Evolutionary conservation across 2,797 vertebrate species (phyloP).

Genomic region (Kryptopterus vitreolus): DNA sequence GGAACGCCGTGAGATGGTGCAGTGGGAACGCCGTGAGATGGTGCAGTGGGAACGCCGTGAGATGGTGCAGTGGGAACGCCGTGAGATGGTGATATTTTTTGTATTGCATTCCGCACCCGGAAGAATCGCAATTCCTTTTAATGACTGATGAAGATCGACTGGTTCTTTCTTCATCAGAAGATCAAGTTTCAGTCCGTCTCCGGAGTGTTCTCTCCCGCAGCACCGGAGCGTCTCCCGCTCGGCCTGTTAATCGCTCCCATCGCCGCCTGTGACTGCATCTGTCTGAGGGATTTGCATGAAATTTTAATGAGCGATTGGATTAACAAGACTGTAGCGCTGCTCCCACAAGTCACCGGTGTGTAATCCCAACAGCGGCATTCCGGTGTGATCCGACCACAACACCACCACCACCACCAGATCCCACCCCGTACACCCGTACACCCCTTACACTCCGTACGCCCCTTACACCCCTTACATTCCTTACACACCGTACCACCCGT

Average conservation of each 20-base stretch:
- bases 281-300: constrained; percentile 64
- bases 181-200: constrained; percentile 42
- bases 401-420: constrained; percentile 29
- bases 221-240: constrained; percentile 28
- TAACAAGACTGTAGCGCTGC: constrained; percentile 61
- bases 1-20: too few relatives aligned
- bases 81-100: constrained; percentile 14
- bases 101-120: constrained; percentile 35
- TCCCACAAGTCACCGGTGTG: constrained; percentile 66
- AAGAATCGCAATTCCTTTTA: constrained; percentile 2
- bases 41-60: background rate
- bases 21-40: background rate
- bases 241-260: constrained; percentile 55
- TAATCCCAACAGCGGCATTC: constrained; percentile 67
- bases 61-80: constrained; percentile 20
- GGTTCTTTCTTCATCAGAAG: constrained; percentile 18
- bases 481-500: too few relatives aligned
- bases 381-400: constrained; percentile 43
- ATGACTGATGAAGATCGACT: constrained; percentile 7
- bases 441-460: too few relatives aligned
- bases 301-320: constrained; percentile 72
- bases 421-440: too few relatives aligned
- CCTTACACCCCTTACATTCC: too few relatives aligned
- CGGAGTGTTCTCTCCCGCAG: constrained; percentile 35
- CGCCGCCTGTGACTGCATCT: constrained; percentile 49